Base-by-base conservation (phyloP, 1,140 invertebrate genomes). In the Ceratina japonica region DNA sequence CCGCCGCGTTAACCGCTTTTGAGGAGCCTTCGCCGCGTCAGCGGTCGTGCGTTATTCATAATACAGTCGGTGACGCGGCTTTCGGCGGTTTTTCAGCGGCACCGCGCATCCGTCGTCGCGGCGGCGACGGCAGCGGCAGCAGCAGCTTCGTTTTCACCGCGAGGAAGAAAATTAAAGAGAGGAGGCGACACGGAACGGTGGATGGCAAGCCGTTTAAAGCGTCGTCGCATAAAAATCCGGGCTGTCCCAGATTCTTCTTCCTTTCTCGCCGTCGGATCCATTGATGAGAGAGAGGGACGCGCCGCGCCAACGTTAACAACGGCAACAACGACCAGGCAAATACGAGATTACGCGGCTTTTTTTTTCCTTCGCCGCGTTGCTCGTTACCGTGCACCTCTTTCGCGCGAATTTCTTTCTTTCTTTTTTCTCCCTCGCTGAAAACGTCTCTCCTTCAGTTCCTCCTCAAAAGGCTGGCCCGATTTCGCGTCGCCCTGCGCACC, bases 1-100 rank as follows among this genome's bases (percentile, higher is more conserved):
- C 49, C 20, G 44, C 49, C 2, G 75, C 51, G 75, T 54, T 63
- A 78, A 78, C 68, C 79, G 82, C 82, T 54, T 83, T 84, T 80
- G 80, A 84, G 70, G 20, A 71, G 66, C 24, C 64, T 7, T 7
- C 37, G 2, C 37, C 1, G 7, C 3, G 18, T 27, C 16, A 22
- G n/a, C 37, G 37, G 52, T 16, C 20, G 52, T 16, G 18, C 61
- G n/a, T 58, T 24, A 44, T 71, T 56, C 68, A n/a, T 31, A 31
- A 27, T 37, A 37, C 7, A 37, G 37, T 7, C 37, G 20, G 18
- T 16, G 12, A 37, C 69, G 20, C 0, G n/a, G 64, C 74, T 31
- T 75, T 75, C 44, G 65, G 31, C 16, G 54, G 27, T 69, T 31
- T 20, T 15, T 37, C 27, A 20, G 22, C 63, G 52, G 37, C 3